phyloP scores from a whole-genome alignment of 1,140 invertebrate genomes.

The Armadillidium nasatum region DNA sequence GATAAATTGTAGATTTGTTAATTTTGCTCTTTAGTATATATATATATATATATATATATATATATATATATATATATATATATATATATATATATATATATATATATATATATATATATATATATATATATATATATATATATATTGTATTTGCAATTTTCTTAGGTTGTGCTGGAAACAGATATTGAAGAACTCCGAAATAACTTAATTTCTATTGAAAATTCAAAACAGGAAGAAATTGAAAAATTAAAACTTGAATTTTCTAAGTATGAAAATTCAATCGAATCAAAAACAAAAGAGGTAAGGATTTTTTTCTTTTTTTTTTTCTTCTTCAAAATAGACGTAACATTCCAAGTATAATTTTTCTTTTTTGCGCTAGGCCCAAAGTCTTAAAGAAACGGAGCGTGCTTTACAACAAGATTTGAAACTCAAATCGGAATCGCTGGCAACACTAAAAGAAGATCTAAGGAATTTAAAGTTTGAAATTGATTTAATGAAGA shows the following conservation, averaged over 20 bases:
- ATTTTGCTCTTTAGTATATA: too few species aligned
- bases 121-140: too few species aligned
- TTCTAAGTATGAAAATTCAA: background rate
- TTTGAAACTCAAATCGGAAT: slow-evolving; percentile 38
- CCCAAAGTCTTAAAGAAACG: slow-evolving; percentile 24
- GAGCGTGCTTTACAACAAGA: slow-evolving; percentile 31
- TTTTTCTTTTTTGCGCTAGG: background rate
- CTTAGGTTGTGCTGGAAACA: background rate
- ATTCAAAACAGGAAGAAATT: background rate
- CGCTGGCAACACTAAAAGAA: slow-evolving; percentile 35
- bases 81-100: too few species aligned
- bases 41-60: too few species aligned
- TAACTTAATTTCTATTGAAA: background rate
- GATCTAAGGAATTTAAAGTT: slow-evolving; percentile 40
- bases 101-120: too few species aligned
- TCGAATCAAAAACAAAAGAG: background rate
- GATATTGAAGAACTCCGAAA: background rate
- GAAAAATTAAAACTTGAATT: slow-evolving; percentile 6
- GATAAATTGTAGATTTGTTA: too few species aligned
- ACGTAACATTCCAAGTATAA: too few species aligned
- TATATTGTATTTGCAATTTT: too few species aligned
- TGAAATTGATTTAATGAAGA: slow-evolving; percentile 42
- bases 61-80: too few species aligned
- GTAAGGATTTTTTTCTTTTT: background rate
- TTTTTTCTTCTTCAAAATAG: too few species aligned